Evolutionary conservation across 2,113 vertebrate genomes (phyloP).

Genomic region (Nematolebias whitei): DNA sequence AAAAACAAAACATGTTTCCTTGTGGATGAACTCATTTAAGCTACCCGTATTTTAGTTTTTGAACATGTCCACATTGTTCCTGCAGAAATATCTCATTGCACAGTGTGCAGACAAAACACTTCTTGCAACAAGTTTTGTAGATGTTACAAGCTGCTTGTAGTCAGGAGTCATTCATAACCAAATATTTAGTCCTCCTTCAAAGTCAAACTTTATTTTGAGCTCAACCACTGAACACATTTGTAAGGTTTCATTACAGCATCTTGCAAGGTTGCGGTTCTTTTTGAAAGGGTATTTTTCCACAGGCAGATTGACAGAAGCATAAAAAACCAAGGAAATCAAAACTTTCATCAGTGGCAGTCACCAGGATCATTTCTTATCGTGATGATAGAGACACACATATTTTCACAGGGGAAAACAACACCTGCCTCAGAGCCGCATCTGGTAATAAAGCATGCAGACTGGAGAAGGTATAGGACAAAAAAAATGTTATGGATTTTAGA

Average conservation of each 20-base stretch:
- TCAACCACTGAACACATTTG: background rate
- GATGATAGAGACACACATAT: background rate
- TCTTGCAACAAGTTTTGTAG: no score
- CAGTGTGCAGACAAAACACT: no score
- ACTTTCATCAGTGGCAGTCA: background rate
- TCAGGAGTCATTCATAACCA: no score
- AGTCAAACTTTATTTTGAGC: background rate
- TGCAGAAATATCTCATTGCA: no score
- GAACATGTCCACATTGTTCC: no score
- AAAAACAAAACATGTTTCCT: no score
- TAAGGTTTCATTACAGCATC: background rate
- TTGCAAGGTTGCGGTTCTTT: background rate
- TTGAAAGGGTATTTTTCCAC: background rate
- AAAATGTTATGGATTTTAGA: background rate
- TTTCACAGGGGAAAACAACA: background rate
- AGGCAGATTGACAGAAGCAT: background rate
- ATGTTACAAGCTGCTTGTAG: no score
- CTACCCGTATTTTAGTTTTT: no score
- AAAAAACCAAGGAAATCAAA: no score
- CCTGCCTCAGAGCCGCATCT: background rate
- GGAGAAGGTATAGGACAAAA: background rate
- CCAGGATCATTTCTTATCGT: background rate
- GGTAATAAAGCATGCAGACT: background rate
- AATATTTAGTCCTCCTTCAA: background rate
- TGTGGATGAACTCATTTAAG: no score